Evolutionary conservation across 2,888 invertebrate species (phyloP), one percentile per base, ranked within the genome.

Genomic region (Drosophila diplacantha): DNA sequence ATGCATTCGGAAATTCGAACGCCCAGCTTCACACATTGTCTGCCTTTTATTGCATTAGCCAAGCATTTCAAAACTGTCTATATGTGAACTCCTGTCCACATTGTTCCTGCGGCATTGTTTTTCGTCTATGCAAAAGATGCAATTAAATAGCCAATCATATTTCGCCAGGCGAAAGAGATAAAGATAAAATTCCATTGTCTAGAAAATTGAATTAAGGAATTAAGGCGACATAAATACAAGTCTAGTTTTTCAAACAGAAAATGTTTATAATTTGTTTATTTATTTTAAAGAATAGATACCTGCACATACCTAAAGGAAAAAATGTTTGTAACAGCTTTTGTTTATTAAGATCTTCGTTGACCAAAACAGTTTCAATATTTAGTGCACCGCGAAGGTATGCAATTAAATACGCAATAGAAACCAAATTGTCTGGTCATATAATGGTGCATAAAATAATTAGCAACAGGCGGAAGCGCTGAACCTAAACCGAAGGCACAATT

Each of bases 21-120:
- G 79, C 73, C 70, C 72, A 81, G 71, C 81, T 80, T 75, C 80
- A 83, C 81, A 81, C 83, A 80, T 81, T 80, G 83, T 78, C 72
- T 78, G 79, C 67, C 60, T 71, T 81, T 78, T 81, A 78, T 81
- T 78, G 83, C 72, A 83, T 80, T 75, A 75, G 60, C 63, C 38
- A 50, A 53, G 12, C 22, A 37, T 43, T 64, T 29, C 49, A 56
- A 12, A 47, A 55, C 32, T 32, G 24, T 49, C 37, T 54, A 31
- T 41, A 46, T 61, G 39, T 31, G 20, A 43, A 44, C 44, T 39
- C 14, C 12, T 56, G 49, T 39, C 43, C 39, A 14, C 44, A 41
- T 60, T 60, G 61, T 60, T 60, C 9, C 47, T 34, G 8, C 8
- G 24, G 32, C 43, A 37, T 44, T 37, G 58, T 55, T 26, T 29